Evolutionary conservation across 2,113 vertebrate species (phyloP), one percentile per base, ranked within the genome.

Genomic region (Thunnus thynnus): DNA sequence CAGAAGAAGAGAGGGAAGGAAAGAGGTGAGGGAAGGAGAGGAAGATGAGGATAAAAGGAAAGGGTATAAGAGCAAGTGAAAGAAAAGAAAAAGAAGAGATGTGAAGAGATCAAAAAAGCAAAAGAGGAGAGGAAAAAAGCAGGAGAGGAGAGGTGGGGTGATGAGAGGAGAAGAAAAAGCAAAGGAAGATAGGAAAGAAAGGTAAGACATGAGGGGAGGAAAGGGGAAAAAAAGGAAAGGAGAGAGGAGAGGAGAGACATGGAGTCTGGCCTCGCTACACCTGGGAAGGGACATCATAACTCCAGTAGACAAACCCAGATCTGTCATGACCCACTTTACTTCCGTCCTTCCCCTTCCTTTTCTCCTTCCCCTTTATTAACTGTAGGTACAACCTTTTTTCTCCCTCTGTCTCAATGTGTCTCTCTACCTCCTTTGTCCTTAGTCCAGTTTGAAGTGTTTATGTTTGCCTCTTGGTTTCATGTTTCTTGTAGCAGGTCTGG

Each of bases 291-390:
- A 78, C 0, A 66, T 62, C 78, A 68, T 77, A 73, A 76, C 51
- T 79, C 56, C 3, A 52, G 64, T 2, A 81, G 68, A 85, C 51
- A 70, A 84, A 88, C 60, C 78, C 72, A 76, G 67, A 84, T 76
- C 76, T 78, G 72, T 71, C 73, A 74, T 86, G 84, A 86, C 88
- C 91, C 86, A 90, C 86, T 90, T 89, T 84, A n/a, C 58, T 72
- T 5, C n/a, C 27, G 10, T 65, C 41, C 36, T 4, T 17, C 65
- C 16, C 41, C 67, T 47, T 57, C 52, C 27, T 41, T 8, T 41
- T 41, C 36, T 41, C 36, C 36, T 41, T 41, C 36, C 36, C 36
- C 36, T 41, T 9, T 6, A 41, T 41, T 7, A 54, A 48, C 72
- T 66, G 30, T 48, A 3, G 18, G 18, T 48, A 20, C 67, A 55